phyloP scores from a whole-genome alignment of 2,113 vertebrate species.

The Crotalus helleri region DNA sequence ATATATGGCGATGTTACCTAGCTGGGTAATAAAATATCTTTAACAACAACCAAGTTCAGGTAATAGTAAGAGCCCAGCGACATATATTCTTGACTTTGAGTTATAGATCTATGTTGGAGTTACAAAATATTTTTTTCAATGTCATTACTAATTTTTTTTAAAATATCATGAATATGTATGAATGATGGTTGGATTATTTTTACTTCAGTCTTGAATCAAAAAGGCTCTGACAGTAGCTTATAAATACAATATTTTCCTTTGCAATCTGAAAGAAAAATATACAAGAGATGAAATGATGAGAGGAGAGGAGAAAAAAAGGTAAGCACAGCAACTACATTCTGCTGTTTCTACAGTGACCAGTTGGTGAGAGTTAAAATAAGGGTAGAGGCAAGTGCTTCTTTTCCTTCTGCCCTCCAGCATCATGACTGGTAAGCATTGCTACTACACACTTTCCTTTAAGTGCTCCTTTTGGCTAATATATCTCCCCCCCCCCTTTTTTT shows the following conservation, averaged over 20 bases:
- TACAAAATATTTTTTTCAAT: neutral
- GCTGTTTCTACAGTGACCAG: neutral
- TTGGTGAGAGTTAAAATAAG: neutral
- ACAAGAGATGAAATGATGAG: neutral
- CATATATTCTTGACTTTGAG: neutral
- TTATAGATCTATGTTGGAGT: neutral
- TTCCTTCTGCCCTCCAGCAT: neutral
- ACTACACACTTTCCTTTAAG: neutral
- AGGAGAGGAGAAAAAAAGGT: neutral
- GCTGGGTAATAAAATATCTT: neutral
- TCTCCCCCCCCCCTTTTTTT: accelerated
- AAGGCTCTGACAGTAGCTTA: neutral
- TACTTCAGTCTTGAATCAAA: neutral
- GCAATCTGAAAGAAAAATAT: neutral
- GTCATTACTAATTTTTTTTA: neutral
- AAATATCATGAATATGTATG: neutral
- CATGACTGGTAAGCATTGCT: neutral
- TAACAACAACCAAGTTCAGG: neutral
- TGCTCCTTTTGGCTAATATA: neutral
- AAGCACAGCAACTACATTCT: neutral
- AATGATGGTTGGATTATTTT: neutral
- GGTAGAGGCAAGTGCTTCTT: neutral
- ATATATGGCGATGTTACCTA: neutral
- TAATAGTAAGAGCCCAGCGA: neutral
- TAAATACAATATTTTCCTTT: neutral